A percentile compares a stretch with the other conserved stretches of the same genome.
Conservation (phyloP, 2,113 vertebrate genomes). For the Microcebus tavaratra region DNA sequence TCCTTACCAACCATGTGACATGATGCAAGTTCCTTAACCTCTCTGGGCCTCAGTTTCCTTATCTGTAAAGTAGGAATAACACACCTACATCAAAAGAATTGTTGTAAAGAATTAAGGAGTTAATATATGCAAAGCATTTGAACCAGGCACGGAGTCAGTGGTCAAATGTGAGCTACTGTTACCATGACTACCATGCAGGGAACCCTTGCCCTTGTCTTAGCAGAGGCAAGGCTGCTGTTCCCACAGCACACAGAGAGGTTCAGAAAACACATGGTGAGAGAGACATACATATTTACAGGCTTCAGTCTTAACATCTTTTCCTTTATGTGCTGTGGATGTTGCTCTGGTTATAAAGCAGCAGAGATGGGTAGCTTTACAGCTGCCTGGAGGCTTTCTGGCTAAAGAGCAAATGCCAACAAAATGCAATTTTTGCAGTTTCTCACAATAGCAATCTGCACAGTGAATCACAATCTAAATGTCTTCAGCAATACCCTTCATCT, state of each 20-base stretch:
- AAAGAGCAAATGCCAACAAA: conserved; percentile 45
- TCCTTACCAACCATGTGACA: background rate
- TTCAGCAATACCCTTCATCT: conserved; percentile 37
- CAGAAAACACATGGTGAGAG: background rate
- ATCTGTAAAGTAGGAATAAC: background rate
- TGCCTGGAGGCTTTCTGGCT: conserved; percentile 46
- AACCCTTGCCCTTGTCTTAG: background rate
- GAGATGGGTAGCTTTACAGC: conserved; percentile 1
- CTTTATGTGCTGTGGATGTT: background rate
- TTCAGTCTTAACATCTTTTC: background rate
- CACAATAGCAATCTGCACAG: background rate
- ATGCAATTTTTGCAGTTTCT: conserved; percentile 39
- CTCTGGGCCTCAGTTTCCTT: background rate
- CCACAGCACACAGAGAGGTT: background rate
- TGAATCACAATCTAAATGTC: conserved; percentile 54
- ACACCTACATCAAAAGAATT: background rate
- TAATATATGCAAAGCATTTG: background rate
- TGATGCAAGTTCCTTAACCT: background rate
- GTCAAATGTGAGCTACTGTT: background rate
- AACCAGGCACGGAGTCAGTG: background rate
- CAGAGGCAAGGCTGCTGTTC: background rate
- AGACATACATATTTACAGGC: background rate
- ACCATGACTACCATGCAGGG: background rate
- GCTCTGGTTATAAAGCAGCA: conserved; percentile 15
- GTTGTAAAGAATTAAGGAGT: background rate